A percentile compares a stretch with the other conserved stretches of the same genome.
Evolutionary conservation across 2,888 invertebrate species (phyloP).

Genomic region (Horisme vitalbata): DNA sequence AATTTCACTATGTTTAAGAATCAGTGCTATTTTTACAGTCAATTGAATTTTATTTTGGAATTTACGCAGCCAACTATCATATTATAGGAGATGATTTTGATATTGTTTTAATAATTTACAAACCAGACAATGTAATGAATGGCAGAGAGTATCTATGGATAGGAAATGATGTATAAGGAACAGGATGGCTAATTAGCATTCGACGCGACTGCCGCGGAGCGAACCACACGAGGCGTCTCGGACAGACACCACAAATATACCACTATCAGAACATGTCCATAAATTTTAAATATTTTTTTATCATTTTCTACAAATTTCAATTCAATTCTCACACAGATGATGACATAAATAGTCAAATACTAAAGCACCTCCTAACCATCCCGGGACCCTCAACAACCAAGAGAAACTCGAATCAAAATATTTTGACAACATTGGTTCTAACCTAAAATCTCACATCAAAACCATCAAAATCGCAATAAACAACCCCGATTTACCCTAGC

Average conservation of each 20-base stretch:
- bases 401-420: constrained; percentile 47
- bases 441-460: constrained; percentile 79
- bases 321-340: constrained; percentile 10
- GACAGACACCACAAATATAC: constrained; percentile 36
- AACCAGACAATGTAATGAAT: constrained; percentile 32
- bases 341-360: constrained; percentile 1
- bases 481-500: constrained; percentile 50
- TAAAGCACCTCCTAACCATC: constrained; percentile 16
- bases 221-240: constrained; percentile 62
- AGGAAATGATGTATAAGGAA: constrained; percentile 73
- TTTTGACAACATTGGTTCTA: constrained; percentile 80
- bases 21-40: too few relatives aligned
- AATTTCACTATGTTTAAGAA: not conserved
- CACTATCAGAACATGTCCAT: constrained; percentile 10
- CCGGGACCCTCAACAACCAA: constrained; percentile 27
- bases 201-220: constrained; percentile 60
- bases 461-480: constrained; percentile 56
- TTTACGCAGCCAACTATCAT: too few relatives aligned
- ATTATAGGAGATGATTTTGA: too few relatives aligned
- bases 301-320: not conserved
- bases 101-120: constrained; percentile 14
- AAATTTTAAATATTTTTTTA: constrained; percentile 1
- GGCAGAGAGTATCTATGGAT: constrained; percentile 41
- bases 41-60: too few relatives aligned
- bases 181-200: constrained; percentile 76